phyloP scores from a whole-genome alignment of 53 echinoderm and acorn worm species.

The Echinometra lucunter region DNA sequence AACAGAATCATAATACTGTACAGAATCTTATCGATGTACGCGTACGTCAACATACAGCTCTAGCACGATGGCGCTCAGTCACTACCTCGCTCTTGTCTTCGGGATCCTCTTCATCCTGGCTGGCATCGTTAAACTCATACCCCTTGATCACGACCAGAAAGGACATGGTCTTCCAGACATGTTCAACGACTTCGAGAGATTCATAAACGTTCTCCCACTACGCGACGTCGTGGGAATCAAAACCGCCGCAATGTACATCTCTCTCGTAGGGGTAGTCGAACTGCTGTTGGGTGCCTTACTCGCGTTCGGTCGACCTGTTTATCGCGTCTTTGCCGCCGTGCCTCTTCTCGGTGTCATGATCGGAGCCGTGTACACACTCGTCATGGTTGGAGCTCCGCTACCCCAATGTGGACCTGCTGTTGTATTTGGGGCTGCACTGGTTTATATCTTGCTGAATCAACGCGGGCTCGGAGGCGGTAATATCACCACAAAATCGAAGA shows the following conservation, averaged over 20 bases:
- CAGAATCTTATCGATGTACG: no score
- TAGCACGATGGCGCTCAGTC: constrained; percentile 36
- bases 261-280: constrained; percentile 72
- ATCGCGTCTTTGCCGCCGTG: constrained; percentile 61
- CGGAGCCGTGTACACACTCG: constrained; percentile 75
- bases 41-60: no score
- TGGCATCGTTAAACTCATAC: constrained; percentile 79
- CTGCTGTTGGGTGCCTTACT: constrained; percentile 72
- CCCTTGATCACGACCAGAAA: constrained; percentile 71
- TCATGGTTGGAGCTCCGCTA: constrained; percentile 68
- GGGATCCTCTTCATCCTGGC: constrained; percentile 75
- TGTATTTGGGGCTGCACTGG: constrained; percentile 48
- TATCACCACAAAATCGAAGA: background rate
- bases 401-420: background rate
- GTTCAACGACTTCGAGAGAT: constrained; percentile 63
- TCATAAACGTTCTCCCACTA: constrained; percentile 73
- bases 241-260: constrained; percentile 72
- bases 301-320: constrained; percentile 73
- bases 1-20: no score
- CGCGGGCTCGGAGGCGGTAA: background rate
- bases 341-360: constrained; percentile 75
- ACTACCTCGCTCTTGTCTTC: constrained; percentile 75
- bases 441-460: constrained; percentile 39
- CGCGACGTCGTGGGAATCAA: constrained; percentile 64
- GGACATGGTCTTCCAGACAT: constrained; percentile 62